These are phyloP conservation scores for Pomatostomus ruficeps DNA, from an alignment of 2,113 vertebrate genomes.

Conservation along the genomic window DNA sequence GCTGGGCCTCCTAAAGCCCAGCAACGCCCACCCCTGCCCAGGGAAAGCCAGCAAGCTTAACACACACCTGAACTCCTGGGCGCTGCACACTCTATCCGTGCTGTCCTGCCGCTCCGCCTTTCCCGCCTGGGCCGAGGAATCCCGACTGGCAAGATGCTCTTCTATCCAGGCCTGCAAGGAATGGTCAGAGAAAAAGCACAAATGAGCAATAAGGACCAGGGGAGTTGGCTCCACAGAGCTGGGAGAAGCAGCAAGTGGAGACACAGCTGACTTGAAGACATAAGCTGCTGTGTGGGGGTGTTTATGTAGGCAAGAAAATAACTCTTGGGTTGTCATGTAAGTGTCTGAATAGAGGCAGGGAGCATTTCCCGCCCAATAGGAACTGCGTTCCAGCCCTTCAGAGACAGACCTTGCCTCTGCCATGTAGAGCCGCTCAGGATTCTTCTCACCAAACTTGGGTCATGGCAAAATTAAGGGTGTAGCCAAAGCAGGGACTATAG, in stretches of 20 bases:
- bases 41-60: background rate
- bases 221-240: background rate
- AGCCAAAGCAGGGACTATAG: background rate
- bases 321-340: background rate
- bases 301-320: background rate
- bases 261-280: background rate
- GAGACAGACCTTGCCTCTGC: background rate
- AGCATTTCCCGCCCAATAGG: background rate
- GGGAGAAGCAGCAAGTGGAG: background rate
- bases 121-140: too few relatives aligned
- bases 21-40: background rate
- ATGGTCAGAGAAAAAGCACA: background rate
- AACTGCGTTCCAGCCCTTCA: background rate
- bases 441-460: background rate
- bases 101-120: background rate
- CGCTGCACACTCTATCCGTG: background rate
- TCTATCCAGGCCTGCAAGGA: background rate
- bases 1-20: background rate
- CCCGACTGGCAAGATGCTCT: background rate
- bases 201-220: background rate
- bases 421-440: fast-evolving
- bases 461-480: background rate
- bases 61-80: background rate
- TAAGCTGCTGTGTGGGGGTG: background rate
- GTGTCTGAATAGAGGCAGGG: background rate